Conservation (phyloP, 2,888 invertebrate genomes). For the Aphodius granarius region DNA sequence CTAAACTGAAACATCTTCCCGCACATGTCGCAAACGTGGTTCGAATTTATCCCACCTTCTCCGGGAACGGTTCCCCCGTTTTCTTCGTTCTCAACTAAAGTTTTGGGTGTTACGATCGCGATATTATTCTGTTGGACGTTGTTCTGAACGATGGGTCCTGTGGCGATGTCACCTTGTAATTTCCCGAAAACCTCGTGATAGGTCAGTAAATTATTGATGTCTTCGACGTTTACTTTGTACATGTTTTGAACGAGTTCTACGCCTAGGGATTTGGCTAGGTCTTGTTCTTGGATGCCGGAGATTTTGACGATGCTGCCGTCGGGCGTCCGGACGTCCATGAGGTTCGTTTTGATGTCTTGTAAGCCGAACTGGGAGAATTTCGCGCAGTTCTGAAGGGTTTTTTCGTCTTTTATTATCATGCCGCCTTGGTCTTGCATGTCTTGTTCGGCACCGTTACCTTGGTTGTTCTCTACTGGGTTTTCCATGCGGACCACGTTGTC, state of each 20-base stretch:
- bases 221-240: conserved; percentile 83
- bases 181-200: conserved; percentile 86
- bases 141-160: conserved; percentile 49
- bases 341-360: conserved; percentile 54
- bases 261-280: conserved; percentile 62
- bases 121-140: conserved; percentile 40
- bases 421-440: conserved; percentile 50
- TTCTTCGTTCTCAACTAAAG: conserved; percentile 57
- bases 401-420: conserved; percentile 60
- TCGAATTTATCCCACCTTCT: conserved; percentile 62
- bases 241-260: conserved; percentile 78
- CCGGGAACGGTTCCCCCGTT: conserved; percentile 59
- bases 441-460: conserved; percentile 59
- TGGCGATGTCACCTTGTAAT: conserved; percentile 61
- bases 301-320: conserved; percentile 77
- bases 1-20: conserved; percentile 86
- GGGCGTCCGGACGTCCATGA: conserved; percentile 65
- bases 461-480: conserved; percentile 55
- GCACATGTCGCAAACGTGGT: conserved; percentile 80
- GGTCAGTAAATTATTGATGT: conserved; percentile 79
- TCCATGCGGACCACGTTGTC: conserved; percentile 52
- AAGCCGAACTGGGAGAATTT: conserved; percentile 53
- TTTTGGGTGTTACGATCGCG: conserved; percentile 45
- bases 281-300: conserved; percentile 64
- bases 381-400: conserved; percentile 58